Base-by-base conservation (phyloP, 2,113 vertebrate species). In the Platichthys flesus region DNA sequence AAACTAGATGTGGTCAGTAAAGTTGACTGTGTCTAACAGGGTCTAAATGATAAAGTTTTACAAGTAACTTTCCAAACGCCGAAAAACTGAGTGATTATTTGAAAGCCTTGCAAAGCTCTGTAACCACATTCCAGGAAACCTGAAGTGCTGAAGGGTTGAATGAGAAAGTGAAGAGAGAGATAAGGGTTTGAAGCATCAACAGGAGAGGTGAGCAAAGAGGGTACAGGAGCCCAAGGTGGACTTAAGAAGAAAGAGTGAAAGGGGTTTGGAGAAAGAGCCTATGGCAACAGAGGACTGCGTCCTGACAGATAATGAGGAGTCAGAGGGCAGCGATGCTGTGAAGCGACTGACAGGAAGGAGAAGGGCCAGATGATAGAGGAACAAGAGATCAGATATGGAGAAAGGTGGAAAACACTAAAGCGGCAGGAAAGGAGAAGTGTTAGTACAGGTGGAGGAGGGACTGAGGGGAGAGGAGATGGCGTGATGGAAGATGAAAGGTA, bases 291-390 rank as follows among this genome's bases (percentile, higher is more conserved):
- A 83, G 78, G 54, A 51, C 55, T 76, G 62, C 52, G 67, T 84
- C 75, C 69, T 63, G 79, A 81, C 78, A 85, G 74, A 84, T 90
- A 89, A 86, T 81, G 81, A 81, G 74, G 65, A 77, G 86, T 83
- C 85, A 84, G 54, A 81, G 86, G 45, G 45, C 45, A 15, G 45
- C 3, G 14, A 47, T 5, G 87, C 51, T n/a, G 20, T n/a, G 20
- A 81, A 86, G 73, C 59, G 65, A 61, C 56, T 76, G 79, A 62
- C 69, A 71, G 78, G 56, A 66, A 37, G 66, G 20, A 74, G 57
- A 65, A 14, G 45, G 45, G 62, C 35, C 62, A 81, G 80, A 79
- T 74, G 67, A 82, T 61, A 71, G 75, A 75, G 76, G 70, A 79
- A 85, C 31, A 35, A 35, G 63, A 51, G 63, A 81, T 82, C 78